Conservation (phyloP, 2,888 invertebrate genomes). For the Synergus gifuensis region DNA sequence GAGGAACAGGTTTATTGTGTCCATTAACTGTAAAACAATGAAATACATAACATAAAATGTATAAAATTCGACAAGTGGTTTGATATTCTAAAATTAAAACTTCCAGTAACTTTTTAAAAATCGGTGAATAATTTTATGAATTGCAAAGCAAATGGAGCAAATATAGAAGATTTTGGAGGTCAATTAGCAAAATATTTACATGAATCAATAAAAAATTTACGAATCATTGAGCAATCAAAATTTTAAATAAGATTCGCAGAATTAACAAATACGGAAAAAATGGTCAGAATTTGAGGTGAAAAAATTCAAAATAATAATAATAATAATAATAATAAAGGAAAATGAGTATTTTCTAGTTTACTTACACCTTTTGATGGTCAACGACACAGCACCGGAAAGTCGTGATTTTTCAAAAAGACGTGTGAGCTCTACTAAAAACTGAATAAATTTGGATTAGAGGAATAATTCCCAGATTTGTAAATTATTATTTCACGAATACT, state of each 20-base stretch:
- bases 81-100: background rate
- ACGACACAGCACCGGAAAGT: slow-evolving; percentile 86
- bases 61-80: background rate
- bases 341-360: slow-evolving; percentile 62
- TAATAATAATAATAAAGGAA: background rate
- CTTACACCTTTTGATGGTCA: slow-evolving; percentile 97
- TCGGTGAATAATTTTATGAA: background rate
- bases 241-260: background rate
- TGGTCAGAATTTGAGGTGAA: background rate
- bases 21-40: slow-evolving; percentile 85
- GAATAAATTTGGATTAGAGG: slow-evolving; percentile 73
- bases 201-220: slow-evolving; percentile 42
- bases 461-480: slow-evolving; percentile 41
- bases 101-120: background rate
- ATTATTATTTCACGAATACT: slow-evolving; percentile 59
- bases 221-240: slow-evolving; percentile 5
- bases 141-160: background rate
- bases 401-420: slow-evolving; percentile 93
- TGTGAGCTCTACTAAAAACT: slow-evolving; percentile 91
- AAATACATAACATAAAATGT: slow-evolving; percentile 29
- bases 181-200: background rate
- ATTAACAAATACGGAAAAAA: background rate
- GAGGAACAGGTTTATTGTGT: slow-evolving; percentile 86
- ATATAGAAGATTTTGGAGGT: background rate
- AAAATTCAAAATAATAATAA: slow-evolving; percentile 47